Base-by-base conservation (phyloP, 2,797 vertebrate genomes). In the Hypotaenidia okinawae region DNA sequence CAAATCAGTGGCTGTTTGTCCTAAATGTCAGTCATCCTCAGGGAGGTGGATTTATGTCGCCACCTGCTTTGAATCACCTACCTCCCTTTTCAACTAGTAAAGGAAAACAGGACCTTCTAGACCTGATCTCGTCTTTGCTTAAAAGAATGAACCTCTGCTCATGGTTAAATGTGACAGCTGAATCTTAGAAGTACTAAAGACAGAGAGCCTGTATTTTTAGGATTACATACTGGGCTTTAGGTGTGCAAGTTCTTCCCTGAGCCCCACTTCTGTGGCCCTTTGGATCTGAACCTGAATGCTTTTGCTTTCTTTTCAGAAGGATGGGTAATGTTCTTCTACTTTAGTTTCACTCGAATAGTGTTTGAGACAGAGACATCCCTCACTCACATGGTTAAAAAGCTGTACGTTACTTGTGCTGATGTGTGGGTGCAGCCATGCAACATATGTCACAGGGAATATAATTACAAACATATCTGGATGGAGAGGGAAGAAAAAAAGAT, bases 381-480 rank as follows among this genome's bases (percentile, higher is more conserved):
- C 41, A 13, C 33, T 83, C 30, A 64, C 5, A 24, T 22, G 39
- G 45, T 84, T 84, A 72, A 87, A 87, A 84, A 74, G 24, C 80
- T 84, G 24, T 41, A 9, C 0, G 2, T 45, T 70, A 21, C 21
- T 62, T 67, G n/a, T 86, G 59, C 69, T 87, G 45, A 18, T 6
- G 19, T 43, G 37, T 37, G 49, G 35, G 47, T 80, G 54, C 28
- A 63, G 39, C 51, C 64, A 11, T 80, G 80, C 87, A 96, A 54
- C 30, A 5, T 91, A 76, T 79, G 32, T 90, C 72, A 21, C 30
- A 76, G 86, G 87, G 95, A 96, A 86, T 54, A 49, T 80, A 84
- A 80, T 96, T 95, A 74, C 63, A 96, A 92, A 89, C 70, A 39
- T 69, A 80, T 77, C 95, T 95, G 89, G 75, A 93, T 78, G 69